A percentile compares a stretch with the other conserved stretches of the same genome.
Evolutionary conservation across 2,888 invertebrate species (phyloP).

Genomic region (Philaethria dido): DNA sequence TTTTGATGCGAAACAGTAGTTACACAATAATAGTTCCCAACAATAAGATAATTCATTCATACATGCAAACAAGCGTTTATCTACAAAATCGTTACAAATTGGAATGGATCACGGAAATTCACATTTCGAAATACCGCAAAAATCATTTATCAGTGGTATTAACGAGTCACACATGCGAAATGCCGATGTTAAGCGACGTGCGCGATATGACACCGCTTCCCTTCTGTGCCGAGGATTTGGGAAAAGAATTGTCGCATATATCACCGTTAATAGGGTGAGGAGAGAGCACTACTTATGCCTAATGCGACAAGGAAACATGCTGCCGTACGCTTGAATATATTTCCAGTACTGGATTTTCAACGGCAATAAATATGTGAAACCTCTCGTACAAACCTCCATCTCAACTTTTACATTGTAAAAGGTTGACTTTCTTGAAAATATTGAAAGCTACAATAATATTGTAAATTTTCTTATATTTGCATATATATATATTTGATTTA

Average conservation of each 20-base stretch:
- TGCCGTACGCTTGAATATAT: slow-evolving; percentile 71
- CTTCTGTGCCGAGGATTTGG: slow-evolving; percentile 77
- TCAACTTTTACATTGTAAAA: slow-evolving; percentile 30
- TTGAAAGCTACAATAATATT: neutral
- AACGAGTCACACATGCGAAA: slow-evolving; percentile 67
- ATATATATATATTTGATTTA: neutral
- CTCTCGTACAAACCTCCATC: slow-evolving; percentile 43
- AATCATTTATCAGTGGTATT: slow-evolving; percentile 79
- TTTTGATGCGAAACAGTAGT: too few relatives aligned
- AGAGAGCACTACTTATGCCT: slow-evolving; percentile 83
- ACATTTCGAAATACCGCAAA: slow-evolving; percentile 59
- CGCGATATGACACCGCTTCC: slow-evolving; percentile 73
- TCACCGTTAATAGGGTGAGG: slow-evolving; percentile 82
- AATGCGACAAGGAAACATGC: slow-evolving; percentile 83
- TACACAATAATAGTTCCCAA: slow-evolving; percentile 1
- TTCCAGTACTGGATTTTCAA: slow-evolving; percentile 74
- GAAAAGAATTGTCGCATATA: slow-evolving; percentile 82
- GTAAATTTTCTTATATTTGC: neutral
- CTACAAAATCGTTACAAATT: slow-evolving; percentile 32
- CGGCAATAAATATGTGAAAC: slow-evolving; percentile 73
- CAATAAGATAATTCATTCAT: neutral
- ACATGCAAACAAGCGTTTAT: neutral
- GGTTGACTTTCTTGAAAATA: slow-evolving; percentile 24
- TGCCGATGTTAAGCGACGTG: slow-evolving; percentile 66
- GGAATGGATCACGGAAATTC: slow-evolving; percentile 60